These are phyloP conservation scores for Lepus timidus DNA, from an alignment of 2,113 vertebrate genomes.

Conservation along the genomic window DNA sequence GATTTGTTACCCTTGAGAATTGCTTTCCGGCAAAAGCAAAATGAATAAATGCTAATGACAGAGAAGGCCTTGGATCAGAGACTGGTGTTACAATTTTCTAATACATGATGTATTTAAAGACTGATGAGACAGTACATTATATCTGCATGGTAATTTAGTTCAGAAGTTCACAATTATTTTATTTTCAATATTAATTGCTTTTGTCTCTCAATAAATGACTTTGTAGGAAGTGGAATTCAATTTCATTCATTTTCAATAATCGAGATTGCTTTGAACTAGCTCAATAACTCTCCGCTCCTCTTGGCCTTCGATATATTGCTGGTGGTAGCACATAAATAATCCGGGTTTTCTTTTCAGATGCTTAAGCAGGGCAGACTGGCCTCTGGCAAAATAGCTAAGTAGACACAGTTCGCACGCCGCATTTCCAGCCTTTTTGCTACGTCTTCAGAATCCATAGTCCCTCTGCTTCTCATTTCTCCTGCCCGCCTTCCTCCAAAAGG, in stretches of 20 bases:
- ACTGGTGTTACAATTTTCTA: constrained; percentile 84
- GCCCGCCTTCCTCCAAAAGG: neutral
- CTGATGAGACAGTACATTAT: constrained; percentile 88
- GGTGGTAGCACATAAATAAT: constrained; percentile 76
- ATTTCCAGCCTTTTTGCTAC: neutral
- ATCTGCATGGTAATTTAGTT: constrained; percentile 88
- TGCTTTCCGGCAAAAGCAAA: constrained; percentile 78
- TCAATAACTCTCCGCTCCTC: constrained; percentile 85
- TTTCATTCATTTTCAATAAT: constrained; percentile 88
- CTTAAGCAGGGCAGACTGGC: constrained; percentile 35
- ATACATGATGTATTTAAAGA: constrained; percentile 87
- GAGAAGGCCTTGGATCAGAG: constrained; percentile 77
- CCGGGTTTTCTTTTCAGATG: constrained; percentile 71
- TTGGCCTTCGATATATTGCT: constrained; percentile 72
- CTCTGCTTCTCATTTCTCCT: neutral
- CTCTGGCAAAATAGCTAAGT: constrained; percentile 56
- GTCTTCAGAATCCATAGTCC: neutral
- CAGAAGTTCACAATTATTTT: constrained; percentile 91
- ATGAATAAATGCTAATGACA: constrained; percentile 83
- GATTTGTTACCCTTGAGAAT: constrained; percentile 77
- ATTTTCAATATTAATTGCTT: constrained; percentile 91
- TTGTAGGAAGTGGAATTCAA: constrained; percentile 86
- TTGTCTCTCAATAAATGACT: constrained; percentile 87
- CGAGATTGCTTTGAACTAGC: constrained; percentile 85
- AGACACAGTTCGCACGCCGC: neutral